Evolutionary conservation across 2,797 vertebrate species (phyloP).

Genomic region (Eurystomus glaucurus): DNA sequence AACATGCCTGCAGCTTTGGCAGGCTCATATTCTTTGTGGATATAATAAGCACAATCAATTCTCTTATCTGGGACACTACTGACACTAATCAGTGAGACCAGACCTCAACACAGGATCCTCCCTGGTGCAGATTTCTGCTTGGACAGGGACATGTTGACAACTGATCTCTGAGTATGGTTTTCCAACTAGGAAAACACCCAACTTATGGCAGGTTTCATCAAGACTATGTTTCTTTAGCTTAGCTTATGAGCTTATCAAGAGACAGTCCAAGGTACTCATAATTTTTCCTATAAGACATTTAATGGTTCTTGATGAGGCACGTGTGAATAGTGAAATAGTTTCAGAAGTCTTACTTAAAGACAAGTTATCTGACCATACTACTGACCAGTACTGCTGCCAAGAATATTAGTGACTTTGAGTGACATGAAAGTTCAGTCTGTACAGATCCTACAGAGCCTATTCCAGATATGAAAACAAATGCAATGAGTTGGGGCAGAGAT

Average conservation of each 20-base stretch:
- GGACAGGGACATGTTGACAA: not conserved
- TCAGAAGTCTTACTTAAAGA: not conserved
- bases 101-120: not conserved
- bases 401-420: not conserved
- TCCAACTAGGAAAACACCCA: not conserved
- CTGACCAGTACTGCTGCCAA: not conserved
- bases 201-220: not conserved
- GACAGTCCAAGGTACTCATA: not conserved
- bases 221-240: not conserved
- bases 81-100: not conserved
- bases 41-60: not conserved
- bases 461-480: not conserved
- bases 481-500: not conserved
- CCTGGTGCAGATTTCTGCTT: not conserved
- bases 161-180: not conserved
- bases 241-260: not conserved
- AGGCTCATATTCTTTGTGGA: accelerated
- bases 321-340: not conserved
- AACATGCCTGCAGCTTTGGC: not conserved
- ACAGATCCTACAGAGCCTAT: not conserved
- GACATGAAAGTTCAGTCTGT: not conserved
- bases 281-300: not conserved
- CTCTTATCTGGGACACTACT: not conserved
- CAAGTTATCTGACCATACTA: not conserved
- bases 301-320: not conserved